Evolutionary conservation across 2,797 vertebrate genomes (phyloP), one percentile per base, ranked within the genome.

Genomic region (Cossypha dichroa): DNA sequence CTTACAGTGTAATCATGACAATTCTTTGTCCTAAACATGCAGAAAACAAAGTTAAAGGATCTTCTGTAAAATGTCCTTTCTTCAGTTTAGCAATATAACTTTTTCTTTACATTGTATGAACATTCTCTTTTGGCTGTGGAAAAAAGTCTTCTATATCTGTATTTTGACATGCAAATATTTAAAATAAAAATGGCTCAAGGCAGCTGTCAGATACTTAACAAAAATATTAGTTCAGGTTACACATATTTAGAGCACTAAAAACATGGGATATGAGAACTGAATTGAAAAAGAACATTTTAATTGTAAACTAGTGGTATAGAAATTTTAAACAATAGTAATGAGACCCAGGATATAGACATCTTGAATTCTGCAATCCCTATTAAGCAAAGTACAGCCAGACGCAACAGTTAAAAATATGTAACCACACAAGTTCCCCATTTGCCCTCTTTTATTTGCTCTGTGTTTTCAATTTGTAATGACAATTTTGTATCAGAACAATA

Each of bases 381-480:
- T 94, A 96, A 96, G 77, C 75, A 95, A 93, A 95, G 85, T 92
- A 88, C 81, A 91, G 93, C 93, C 93, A 95, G 94, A 94, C 88
- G 40, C 63, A 96, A 87, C 94, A 93, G 91, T 97, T 97, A 92
- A 95, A 97, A 93, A 96, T 95, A 96, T 59, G 64, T 93, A 95
- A 88, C 91, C 81, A 94, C 96, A 96, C 90, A 91, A 96, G 96
- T 93, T 96, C 87, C 77, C 94, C 85, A 96, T 96, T 96, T 97
- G 93, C 96, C 91, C 74, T 85, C 90, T 95, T 97, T 96, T 96
- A 96, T 97, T 97, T 95, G 96, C 80, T 84, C 93, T 82, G 74
- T 96, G 94, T 95, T 94, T 96, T 95, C 93, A 97, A 97, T 96
- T 95, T 97, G 96, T 93, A 95, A 94, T 97, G 95, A 97, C 91